Percentiles rank a stretch among this genome's conserved stretches.
phyloP scores from a whole-genome alignment of 2,113 vertebrate species.

The Motacilla tschutschensis region DNA sequence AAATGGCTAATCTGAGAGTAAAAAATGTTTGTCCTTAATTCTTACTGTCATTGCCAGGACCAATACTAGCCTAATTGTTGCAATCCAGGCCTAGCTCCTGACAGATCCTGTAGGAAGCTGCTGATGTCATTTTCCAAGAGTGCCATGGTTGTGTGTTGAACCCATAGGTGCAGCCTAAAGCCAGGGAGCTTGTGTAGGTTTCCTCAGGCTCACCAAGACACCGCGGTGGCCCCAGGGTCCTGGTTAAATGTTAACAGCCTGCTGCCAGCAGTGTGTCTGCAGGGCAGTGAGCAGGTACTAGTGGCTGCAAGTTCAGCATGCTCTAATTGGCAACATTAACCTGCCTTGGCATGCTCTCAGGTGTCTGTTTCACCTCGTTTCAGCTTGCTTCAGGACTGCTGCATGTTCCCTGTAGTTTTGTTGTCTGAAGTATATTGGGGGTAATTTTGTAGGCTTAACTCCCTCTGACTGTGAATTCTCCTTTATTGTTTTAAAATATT shows the following conservation, averaged over 20 bases:
- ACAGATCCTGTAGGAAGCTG: not conserved
- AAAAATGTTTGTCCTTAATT: not conserved
- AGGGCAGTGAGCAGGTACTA: not conserved
- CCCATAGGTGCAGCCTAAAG: not conserved
- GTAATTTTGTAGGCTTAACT: not conserved
- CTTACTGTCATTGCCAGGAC: accelerated
- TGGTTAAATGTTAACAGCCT: conserved; percentile 39
- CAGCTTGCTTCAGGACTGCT: not conserved
- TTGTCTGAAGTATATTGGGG: not conserved
- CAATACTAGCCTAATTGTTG: not conserved
- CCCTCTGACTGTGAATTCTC: not conserved
- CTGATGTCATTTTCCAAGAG: not conserved
- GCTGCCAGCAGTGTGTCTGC: not conserved
- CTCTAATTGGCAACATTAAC: not conserved
- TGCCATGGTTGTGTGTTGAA: not conserved
- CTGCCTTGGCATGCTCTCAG: not conserved
- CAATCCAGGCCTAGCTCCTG: not conserved
- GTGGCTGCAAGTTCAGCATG: conserved; percentile 9
- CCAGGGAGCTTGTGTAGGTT: not conserved
- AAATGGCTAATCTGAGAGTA: not conserved
- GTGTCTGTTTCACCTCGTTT: not conserved
- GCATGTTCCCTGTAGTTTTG: not conserved
- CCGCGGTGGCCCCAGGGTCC: accelerated
- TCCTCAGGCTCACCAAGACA: not conserved
- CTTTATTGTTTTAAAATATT: not conserved